Evolutionary conservation across 2,797 vertebrate genomes (phyloP).

Genomic region (Macropodus opercularis): DNA sequence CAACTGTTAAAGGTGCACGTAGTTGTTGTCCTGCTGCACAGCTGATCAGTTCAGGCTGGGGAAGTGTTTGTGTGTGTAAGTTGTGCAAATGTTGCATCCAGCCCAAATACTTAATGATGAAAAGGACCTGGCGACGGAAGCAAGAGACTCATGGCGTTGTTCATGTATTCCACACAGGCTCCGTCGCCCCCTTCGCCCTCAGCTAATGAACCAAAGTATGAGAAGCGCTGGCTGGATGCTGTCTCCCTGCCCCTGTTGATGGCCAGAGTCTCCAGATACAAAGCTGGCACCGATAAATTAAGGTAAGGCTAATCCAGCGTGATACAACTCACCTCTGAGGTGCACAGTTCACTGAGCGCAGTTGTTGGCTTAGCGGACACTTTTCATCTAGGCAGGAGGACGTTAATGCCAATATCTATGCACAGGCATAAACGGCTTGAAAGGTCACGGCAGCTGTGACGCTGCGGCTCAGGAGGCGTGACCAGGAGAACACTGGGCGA

Average conservation of each 20-base stretch:
- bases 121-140: slow-evolving; percentile 4
- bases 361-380: slow-evolving; percentile 70
- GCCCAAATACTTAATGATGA: slow-evolving; percentile 25
- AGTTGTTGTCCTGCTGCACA: neutral
- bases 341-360: slow-evolving; percentile 55
- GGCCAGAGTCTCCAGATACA: slow-evolving; percentile 94
- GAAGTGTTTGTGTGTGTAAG: slow-evolving; percentile 28
- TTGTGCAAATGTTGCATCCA: slow-evolving; percentile 16
- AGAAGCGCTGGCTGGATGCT: slow-evolving; percentile 93
- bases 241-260: slow-evolving; percentile 88
- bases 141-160: slow-evolving; percentile 46
- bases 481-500: slow-evolving; percentile 38
- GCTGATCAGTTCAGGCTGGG: slow-evolving; percentile 5
- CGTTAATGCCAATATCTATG: slow-evolving; percentile 81
- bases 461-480: slow-evolving; percentile 22
- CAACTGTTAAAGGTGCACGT: neutral
- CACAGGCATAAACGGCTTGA: slow-evolving; percentile 75
- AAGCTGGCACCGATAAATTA: slow-evolving; percentile 88
- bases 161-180: slow-evolving; percentile 85
- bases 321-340: slow-evolving; percentile 66
- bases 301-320: slow-evolving; percentile 87
- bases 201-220: slow-evolving; percentile 92
- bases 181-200: slow-evolving; percentile 87
- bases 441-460: slow-evolving; percentile 69
- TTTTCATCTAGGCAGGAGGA: slow-evolving; percentile 66